A percentile compares a stretch with the other conserved stretches of the same genome.
Evolutionary conservation across 2,797 vertebrate genomes (phyloP).

Genomic region (Hirundo rustica): DNA sequence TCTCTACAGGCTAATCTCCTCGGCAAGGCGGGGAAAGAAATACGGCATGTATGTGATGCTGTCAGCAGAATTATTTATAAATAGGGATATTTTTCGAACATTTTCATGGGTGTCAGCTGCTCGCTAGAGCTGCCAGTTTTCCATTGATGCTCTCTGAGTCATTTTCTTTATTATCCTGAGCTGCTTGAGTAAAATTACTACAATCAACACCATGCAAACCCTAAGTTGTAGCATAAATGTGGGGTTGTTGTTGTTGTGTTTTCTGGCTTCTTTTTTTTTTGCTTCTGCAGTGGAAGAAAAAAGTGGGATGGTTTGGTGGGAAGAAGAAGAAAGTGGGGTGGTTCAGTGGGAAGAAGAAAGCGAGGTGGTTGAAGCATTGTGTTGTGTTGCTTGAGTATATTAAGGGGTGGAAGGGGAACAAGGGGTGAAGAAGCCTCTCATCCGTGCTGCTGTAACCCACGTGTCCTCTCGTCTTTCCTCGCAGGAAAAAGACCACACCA

Average conservation of each 20-base stretch:
- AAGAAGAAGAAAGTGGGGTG: not conserved
- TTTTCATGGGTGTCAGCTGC: slow-evolving; percentile 69
- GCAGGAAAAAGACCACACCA: slow-evolving; percentile 98
- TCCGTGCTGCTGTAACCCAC: slow-evolving; percentile 26
- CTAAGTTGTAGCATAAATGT: slow-evolving; percentile 31
- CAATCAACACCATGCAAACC: slow-evolving; percentile 40
- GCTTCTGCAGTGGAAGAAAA: not conserved
- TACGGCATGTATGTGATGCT: not conserved
- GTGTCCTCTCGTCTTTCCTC: slow-evolving; percentile 73
- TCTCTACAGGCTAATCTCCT: slow-evolving; percentile 34
- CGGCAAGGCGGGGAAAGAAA: slow-evolving; percentile 9
- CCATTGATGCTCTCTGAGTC: slow-evolving; percentile 57
- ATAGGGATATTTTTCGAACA: slow-evolving; percentile 56
- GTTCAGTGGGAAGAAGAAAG: not conserved
- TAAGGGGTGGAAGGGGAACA: fast-evolving
- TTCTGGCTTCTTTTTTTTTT: not conserved
- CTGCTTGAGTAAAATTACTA: slow-evolving; percentile 58
- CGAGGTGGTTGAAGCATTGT: fast-evolving
- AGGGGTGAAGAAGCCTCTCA: not conserved
- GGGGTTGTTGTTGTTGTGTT: not conserved
- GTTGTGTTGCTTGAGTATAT: not conserved
- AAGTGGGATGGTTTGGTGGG: not conserved
- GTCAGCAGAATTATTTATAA: slow-evolving; percentile 66
- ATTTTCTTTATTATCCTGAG: slow-evolving; percentile 56
- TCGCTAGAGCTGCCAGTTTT: slow-evolving; percentile 59